Evolutionary conservation across 2,113 vertebrate genomes (phyloP), one percentile per base, ranked within the genome.

Genomic region (Glaucomys volans): DNA sequence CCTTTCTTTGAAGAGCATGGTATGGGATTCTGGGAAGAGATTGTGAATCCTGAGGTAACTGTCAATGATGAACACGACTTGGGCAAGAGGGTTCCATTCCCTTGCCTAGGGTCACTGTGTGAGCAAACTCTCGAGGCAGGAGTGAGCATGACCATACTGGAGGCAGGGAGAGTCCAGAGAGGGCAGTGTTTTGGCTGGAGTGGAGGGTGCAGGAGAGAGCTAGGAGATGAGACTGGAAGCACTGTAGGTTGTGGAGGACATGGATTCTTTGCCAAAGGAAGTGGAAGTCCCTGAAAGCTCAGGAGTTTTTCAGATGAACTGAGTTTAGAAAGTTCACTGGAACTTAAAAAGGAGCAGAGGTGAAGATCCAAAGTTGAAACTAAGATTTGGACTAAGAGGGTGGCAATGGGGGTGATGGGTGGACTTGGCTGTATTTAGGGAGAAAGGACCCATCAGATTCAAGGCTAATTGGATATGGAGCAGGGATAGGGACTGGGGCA

Each of bases 271-370:
- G 42, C 74, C 76, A 35, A 54, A 90, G 32, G 59, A 91, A 95
- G 59, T 62, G 17, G n/a, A 72, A 86, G 37, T 62, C 37, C 42
- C 17, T 1, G 30, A 87, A 79, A 89, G 17, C 24, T 75, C 50
- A 35, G n/a, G 52, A 69, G 69, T 59, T 94, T 90, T 67, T 80
- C n/a, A 74, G 57, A 54, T 86, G 77, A 91, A 89, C 69, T 83
- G 88, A 89, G 66, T 91, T 83, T 64, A 91, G 83, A 74, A 93
- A 94, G 64, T 42, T 69, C 66, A n/a, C 35, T 69, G 66, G 35
- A 66, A 35, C 64, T 64, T 64, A 66, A 35, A 59, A 66, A 4
- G 42, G 54, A 11, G 12, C 28, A 14, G 50, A 83, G 59, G 16
- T 47, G n/a, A 54, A 92, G 9, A 42, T 50, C 30, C 4, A 75